Evolutionary conservation across 2,888 invertebrate genomes (phyloP).

Genomic region (Synanthedon formicaeformis): DNA sequence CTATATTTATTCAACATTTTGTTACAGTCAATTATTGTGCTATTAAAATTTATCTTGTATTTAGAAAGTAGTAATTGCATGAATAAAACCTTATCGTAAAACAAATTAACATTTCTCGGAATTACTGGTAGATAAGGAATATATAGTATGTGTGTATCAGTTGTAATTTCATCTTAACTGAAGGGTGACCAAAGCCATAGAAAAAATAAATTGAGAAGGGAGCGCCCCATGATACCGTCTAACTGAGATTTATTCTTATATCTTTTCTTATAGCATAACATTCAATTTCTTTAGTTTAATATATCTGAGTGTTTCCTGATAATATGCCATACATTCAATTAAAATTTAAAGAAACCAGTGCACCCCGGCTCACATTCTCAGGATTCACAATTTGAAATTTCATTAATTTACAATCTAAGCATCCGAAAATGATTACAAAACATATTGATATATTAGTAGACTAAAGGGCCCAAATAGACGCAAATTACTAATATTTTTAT

Average conservation of each 20-base stretch:
- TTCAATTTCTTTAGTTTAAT: not conserved
- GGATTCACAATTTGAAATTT: not conserved
- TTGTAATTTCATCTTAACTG: conserved; percentile 40
- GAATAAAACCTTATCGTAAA: conserved; percentile 7
- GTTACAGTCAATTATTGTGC: no score
- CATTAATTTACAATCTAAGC: no score
- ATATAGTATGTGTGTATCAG: conserved; percentile 32
- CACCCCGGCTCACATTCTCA: not conserved
- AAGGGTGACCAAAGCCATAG: conserved; percentile 44
- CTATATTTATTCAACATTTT: no score
- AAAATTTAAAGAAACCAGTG: no score
- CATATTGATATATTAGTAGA: no score
- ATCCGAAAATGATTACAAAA: not conserved
- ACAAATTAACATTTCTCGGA: not conserved
- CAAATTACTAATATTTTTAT: no score
- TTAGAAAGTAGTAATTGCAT: conserved; percentile 5
- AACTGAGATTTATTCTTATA: conserved; percentile 31
- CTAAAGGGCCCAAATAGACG: no score
- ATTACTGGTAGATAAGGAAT: conserved; percentile 24
- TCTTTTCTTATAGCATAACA: conserved; percentile 12
- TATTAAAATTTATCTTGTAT: no score
- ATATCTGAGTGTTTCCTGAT: not conserved
- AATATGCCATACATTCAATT: not conserved
- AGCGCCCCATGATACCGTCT: conserved; percentile 15
- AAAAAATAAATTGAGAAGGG: conserved; percentile 44